These are phyloP conservation scores for Lasioglossum marginatum DNA, from an alignment of 2,888 invertebrate genomes.

Conservation along the genomic window DNA sequence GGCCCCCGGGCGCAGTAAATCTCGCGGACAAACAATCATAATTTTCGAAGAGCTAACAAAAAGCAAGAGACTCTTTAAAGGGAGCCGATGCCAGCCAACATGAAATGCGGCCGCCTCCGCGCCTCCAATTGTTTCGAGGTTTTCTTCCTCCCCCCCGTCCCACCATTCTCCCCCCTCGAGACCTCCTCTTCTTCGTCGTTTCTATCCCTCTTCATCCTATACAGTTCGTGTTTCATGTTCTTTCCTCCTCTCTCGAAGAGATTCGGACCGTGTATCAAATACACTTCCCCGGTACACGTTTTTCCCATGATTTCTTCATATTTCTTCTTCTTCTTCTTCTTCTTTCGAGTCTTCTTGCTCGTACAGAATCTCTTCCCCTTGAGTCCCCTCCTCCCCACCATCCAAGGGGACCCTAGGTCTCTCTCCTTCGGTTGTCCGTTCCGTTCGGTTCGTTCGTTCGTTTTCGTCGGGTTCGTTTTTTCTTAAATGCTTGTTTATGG, in stretches of 20 bases:
- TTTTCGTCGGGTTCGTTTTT: conserved; percentile 8
- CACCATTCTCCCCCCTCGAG: background rate
- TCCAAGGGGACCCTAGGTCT: background rate
- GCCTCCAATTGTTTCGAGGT: conserved; percentile 82
- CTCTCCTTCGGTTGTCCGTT: background rate
- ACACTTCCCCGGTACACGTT: conserved; percentile 23
- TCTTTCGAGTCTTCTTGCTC: background rate
- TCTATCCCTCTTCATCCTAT: conserved; percentile 15
- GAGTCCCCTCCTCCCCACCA: background rate
- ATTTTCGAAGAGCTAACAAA: conserved; percentile 82
- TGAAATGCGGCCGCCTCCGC: conserved; percentile 82
- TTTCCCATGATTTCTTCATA: conserved; percentile 63
- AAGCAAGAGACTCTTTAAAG: conserved; percentile 81
- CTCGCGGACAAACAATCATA: conserved; percentile 84
- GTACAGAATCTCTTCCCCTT: background rate
- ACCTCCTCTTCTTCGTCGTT: conserved; percentile 34
- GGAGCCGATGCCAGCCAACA: conserved; percentile 81
- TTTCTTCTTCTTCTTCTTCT: conserved; percentile 6
- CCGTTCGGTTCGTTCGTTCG: background rate
- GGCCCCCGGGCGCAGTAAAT: conserved; percentile 79
- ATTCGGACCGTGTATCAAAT: conserved; percentile 49
- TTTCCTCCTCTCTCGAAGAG: conserved; percentile 34
- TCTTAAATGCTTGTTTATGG: conserved; percentile 17
- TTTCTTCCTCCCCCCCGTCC: conserved; percentile 68
- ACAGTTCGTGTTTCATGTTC: conserved; percentile 11